Evolutionary conservation across 2,888 invertebrate species (phyloP), one percentile per base, ranked within the genome.

Genomic region (Lasioglossum zephyrum): DNA sequence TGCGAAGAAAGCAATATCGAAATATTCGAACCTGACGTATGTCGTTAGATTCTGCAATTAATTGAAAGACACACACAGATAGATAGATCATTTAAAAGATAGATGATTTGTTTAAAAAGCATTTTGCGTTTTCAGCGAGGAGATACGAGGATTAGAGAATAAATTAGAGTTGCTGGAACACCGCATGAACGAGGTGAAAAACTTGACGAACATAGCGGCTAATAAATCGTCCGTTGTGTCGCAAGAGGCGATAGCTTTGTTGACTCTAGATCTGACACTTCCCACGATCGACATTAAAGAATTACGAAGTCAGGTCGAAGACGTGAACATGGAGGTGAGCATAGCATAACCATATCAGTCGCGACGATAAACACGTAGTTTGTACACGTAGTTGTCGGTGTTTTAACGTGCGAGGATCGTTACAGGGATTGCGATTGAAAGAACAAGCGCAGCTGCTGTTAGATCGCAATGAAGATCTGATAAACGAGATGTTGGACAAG

Each of bases 191-290:
- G 96, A 96, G 86, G 97, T 98, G 73, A 96, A 96, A 53, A 96
- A 97, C 86, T 95, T 97, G 86, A 98, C 98, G 0, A 96, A 97
- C 87, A 97, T 97, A 82, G 97, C 98, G 0, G 96, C 97, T 74
- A 96, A 96, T 79, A 97, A 97, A 92, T 98, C 99, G 0, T 96
- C 96, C 73, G 96, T 97, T 77, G 98, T 98, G 0, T 98, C 98
- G 92, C 97, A 98, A 31, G 97, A 98, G 85, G 98, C 99, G 0
- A 95, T 99, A 31, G 97, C 97, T 2, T 96, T 98, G 8, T 97
- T 98, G 89, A 97, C 98, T 1, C 97, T 97, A 85, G 97, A 97
- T 60, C 96, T 99, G 0, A 96, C 97, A 47, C 96, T 98, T 39
- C 99, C 99, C 0, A 96, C 97, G 44, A 97, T 98, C 26, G 97